Evolutionary conservation across 2,113 vertebrate species (phyloP).

Genomic region (Sprattus sprattus): DNA sequence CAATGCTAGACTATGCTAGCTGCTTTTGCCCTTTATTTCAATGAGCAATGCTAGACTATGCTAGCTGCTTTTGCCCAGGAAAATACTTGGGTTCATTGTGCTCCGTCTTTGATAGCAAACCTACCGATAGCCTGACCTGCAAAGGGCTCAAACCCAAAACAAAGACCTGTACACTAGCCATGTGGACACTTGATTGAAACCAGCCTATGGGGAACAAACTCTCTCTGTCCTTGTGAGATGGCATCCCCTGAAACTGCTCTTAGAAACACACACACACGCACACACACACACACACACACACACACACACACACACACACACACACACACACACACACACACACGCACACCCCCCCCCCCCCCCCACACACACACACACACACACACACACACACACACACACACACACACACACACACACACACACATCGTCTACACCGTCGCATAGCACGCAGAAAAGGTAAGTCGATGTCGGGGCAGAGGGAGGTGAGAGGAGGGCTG

Average conservation of each 20-base stretch:
- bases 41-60: no score
- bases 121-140: no score
- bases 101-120: not conserved
- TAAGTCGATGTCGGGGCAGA: no score
- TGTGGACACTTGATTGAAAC: no score
- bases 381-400: not conserved
- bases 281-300: slow-evolving; percentile 12
- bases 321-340: slow-evolving; percentile 7
- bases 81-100: not conserved
- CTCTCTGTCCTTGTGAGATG: no score
- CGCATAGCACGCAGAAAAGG: no score
- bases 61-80: not conserved
- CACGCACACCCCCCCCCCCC: no score
- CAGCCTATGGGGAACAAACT: no score
- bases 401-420: slow-evolving; percentile 13
- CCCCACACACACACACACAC: not conserved
- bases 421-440: not conserved
- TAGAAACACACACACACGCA: not conserved
- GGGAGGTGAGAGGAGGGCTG: not conserved
- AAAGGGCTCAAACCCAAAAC: no score
- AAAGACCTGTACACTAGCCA: not conserved
- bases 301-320: slow-evolving; percentile 2
- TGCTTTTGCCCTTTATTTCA: not conserved
- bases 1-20: not conserved
- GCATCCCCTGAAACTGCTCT: no score